These are phyloP conservation scores for Melieria crassipennis DNA, from an alignment of 2,888 invertebrate genomes.

Conservation along the genomic window DNA sequence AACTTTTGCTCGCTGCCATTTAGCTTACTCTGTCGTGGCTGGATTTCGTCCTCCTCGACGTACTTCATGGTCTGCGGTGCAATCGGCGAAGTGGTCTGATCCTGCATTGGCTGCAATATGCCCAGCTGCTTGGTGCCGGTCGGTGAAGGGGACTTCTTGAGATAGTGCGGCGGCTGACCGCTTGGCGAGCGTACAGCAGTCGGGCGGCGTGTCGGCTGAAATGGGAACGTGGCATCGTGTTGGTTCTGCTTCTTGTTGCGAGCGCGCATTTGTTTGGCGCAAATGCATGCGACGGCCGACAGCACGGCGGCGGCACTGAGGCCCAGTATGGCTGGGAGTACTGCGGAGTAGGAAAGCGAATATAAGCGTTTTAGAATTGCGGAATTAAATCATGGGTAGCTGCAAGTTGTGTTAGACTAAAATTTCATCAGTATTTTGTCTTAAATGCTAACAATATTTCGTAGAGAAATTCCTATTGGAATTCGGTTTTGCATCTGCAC, in stretches of 20 bases:
- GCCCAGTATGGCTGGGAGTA: slow-evolving; percentile 64
- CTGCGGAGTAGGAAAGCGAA: slow-evolving; percentile 44
- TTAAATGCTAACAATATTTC: no score
- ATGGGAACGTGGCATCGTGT: slow-evolving; percentile 64
- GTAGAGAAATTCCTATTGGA: no score
- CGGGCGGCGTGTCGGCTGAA: slow-evolving; percentile 66
- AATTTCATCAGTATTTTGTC: no score
- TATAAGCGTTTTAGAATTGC: no score
- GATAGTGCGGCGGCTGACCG: slow-evolving; percentile 80
- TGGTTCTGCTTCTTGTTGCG: slow-evolving; percentile 63
- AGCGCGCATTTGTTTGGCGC: slow-evolving; percentile 61
- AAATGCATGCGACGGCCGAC: slow-evolving; percentile 63
- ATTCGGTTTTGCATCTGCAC: no score
- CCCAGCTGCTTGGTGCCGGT: slow-evolving; percentile 69
- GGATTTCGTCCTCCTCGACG: slow-evolving; percentile 62
- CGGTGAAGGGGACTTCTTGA: slow-evolving; percentile 93
- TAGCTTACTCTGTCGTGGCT: slow-evolving; percentile 49
- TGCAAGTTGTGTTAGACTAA: no score
- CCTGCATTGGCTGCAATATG: slow-evolving; percentile 60
- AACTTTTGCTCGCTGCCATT: slow-evolving; percentile 47
- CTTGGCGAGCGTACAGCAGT: slow-evolving; percentile 84
- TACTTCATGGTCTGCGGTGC: slow-evolving; percentile 60
- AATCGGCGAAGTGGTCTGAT: slow-evolving; percentile 60
- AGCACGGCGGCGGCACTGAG: slow-evolving; percentile 64
- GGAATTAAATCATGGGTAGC: no score